These are phyloP conservation scores for Parazoanthus darwini DNA, from an alignment of 92 coral and sea anemone genomes.

Conservation along the genomic window DNA sequence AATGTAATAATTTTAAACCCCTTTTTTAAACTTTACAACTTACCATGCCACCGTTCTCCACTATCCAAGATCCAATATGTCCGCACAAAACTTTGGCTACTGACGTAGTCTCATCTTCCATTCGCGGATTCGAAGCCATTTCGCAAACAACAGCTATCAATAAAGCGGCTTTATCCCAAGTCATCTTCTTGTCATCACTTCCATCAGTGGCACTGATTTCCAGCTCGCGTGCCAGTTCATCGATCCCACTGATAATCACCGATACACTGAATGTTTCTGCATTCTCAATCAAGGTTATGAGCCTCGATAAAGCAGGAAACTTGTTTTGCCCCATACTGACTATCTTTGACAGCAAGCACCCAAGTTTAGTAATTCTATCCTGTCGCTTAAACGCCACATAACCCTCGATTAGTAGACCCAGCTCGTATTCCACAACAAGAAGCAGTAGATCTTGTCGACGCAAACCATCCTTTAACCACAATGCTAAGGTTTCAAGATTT, in stretches of 20 bases:
- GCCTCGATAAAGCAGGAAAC: not conserved
- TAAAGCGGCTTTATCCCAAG: not conserved
- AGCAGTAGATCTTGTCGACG: not conserved
- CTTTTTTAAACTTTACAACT: too few species aligned
- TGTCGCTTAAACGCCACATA: not conserved
- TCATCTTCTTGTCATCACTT: not conserved
- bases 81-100: not conserved
- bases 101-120: not conserved
- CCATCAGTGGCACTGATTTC: not conserved
- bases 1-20: too few species aligned
- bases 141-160: not conserved
- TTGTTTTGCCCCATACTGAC: not conserved
- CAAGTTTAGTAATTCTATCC: not conserved
- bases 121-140: not conserved
- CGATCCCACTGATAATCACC: not conserved
- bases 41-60: not conserved
- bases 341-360: not conserved
- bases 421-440: not conserved
- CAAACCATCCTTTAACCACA: not conserved
- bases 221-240: not conserved
- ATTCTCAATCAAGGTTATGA: too few species aligned
- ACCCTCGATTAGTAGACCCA: not conserved
- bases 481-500: not conserved
- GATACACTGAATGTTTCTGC: not conserved
- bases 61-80: not conserved